phyloP scores from a whole-genome alignment of 2,797 vertebrate genomes.

The Oreochromis mossambicus region DNA sequence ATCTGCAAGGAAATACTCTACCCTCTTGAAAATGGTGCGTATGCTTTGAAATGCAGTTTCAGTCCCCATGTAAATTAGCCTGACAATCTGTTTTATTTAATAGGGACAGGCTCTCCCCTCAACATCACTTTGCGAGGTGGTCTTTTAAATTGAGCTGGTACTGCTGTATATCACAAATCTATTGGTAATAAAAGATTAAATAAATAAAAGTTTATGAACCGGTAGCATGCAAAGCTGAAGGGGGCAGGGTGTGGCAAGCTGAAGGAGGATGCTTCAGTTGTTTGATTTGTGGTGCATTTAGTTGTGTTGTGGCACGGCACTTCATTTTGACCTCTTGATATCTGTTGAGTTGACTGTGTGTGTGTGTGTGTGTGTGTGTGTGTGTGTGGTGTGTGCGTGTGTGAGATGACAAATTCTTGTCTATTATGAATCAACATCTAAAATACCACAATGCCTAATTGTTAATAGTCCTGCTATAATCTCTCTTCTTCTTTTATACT shows the following conservation, averaged over 20 bases:
- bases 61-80: neutral
- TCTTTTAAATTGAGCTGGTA: slow-evolving; percentile 47
- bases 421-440: slow-evolving; percentile 9
- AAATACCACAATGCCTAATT: slow-evolving; percentile 34
- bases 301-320: neutral
- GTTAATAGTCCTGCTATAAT: slow-evolving; percentile 39
- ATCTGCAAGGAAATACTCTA: neutral
- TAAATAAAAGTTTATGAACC: slow-evolving; percentile 57
- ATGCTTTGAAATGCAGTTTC: slow-evolving; percentile 37
- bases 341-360: neutral
- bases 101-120: slow-evolving; percentile 7
- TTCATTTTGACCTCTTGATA: slow-evolving; percentile 41
- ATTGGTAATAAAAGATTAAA: slow-evolving; percentile 60
- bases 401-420: neutral
- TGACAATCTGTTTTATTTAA: slow-evolving; percentile 58
- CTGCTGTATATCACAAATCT: slow-evolving; percentile 49
- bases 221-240: neutral
- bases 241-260: neutral
- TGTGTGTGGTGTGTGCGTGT: fast-evolving
- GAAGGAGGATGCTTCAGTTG: neutral
- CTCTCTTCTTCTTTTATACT: neutral
- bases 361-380: neutral
- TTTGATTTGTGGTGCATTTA: slow-evolving; percentile 24
- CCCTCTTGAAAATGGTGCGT: slow-evolving; percentile 3
- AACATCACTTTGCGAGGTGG: neutral